phyloP scores from a whole-genome alignment of 2,888 invertebrate genomes.

The Himalopsyche anomala region DNA sequence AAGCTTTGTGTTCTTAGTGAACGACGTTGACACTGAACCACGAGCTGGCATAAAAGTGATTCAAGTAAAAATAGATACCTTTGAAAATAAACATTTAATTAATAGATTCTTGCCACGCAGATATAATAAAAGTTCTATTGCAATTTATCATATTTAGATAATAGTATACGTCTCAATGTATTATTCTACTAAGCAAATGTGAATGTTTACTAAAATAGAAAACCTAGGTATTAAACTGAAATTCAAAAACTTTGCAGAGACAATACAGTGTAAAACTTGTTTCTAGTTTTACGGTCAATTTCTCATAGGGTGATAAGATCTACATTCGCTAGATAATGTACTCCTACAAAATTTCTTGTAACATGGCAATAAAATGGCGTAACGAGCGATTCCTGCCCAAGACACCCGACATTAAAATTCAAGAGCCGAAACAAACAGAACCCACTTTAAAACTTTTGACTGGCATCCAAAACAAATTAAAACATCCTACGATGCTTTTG shows the following conservation, averaged over 20 bases:
- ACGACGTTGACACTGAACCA: no score
- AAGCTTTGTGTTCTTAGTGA: no score
- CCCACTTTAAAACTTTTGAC: conserved; percentile 63
- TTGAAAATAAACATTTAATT: no score
- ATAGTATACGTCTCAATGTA: no score
- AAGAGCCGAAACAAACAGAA: conserved; percentile 57
- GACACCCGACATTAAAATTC: conserved; percentile 57
- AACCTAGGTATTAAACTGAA: background rate
- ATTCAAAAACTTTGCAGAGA: background rate
- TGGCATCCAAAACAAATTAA: conserved; percentile 63
- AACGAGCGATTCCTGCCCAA: conserved; percentile 29
- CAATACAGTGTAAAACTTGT: background rate
- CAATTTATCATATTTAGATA: no score
- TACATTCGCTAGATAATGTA: conserved; percentile 15
- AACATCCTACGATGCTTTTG: conserved; percentile 47
- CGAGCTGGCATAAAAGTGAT: no score
- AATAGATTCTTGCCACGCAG: no score
- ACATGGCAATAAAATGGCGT: conserved; percentile 22
- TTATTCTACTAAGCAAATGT: no score
- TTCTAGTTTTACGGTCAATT: conserved; percentile 27
- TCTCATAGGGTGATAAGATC: conserved; percentile 15
- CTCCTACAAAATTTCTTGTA: background rate
- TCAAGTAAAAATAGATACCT: no score
- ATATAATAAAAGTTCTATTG: no score
- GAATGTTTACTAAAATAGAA: no score